phyloP scores from a whole-genome alignment of 2,113 vertebrate species.

The Chunga burmeisteri region DNA sequence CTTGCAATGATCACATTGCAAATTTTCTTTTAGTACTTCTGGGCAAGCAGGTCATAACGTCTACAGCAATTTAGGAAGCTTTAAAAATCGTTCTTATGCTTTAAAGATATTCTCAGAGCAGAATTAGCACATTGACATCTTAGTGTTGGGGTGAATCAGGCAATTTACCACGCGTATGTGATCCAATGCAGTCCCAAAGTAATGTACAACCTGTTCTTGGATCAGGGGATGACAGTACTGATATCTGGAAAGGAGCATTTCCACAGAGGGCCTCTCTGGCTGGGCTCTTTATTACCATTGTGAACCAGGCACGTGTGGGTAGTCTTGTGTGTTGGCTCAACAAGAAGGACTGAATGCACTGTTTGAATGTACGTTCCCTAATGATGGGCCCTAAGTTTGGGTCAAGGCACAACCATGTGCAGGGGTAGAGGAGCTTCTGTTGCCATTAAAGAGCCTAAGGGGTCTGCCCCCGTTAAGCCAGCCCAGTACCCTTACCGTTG shows the following conservation, averaged over 20 bases:
- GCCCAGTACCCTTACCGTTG: rapidly evolving
- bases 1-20: neutral
- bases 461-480: neutral
- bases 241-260: neutral
- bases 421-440: neutral
- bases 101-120: neutral
- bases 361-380: neutral
- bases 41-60: neutral
- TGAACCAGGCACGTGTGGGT: neutral
- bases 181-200: neutral
- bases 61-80: neutral
- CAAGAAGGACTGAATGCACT: rapidly evolving
- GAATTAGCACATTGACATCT: neutral
- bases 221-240: neutral
- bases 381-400: neutral
- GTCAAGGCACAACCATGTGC: neutral
- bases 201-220: neutral
- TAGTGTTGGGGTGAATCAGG: neutral
- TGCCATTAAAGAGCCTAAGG: neutral
- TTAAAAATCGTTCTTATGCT: neutral
- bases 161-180: neutral
- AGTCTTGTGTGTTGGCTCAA: neutral
- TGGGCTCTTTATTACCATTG: neutral
- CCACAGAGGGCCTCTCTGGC: neutral
- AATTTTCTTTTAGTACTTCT: neutral